Base-by-base conservation (phyloP, 2,113 vertebrate species). In the Ptychochromis oligacanthus region DNA sequence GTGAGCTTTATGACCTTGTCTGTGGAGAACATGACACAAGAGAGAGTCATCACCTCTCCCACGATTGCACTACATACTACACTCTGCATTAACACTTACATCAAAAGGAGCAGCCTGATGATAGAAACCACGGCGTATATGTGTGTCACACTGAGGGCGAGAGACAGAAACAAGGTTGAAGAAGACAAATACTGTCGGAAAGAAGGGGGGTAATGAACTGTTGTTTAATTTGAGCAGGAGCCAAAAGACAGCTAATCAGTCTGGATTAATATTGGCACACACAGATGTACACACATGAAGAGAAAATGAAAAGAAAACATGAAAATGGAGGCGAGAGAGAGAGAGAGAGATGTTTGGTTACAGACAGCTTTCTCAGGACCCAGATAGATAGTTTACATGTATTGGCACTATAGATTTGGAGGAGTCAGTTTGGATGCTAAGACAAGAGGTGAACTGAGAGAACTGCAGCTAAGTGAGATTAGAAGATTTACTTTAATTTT, bases 221-320 rank as follows among this genome's bases (percentile, higher is more conserved):
- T 24, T 91, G 90, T 90, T 91, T 92, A 5, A 79, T 86, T 87
- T 92, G 89, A 83, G 8, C 46, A 12, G 0, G 34, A 89, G 82
- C 89, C 88, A 90, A 83, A 38, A 76, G 59, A 62, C 28, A 38
- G 82, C 36, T 75, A 82, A 83, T 89, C 74, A 82, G 74, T 75
- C 72, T 86, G 76, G 49, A 72, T 76, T 85, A 75, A 85, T 60
- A 77, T 49, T 7, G 14, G 20, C 12, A 36, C 61, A 15, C 20
- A 36, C 22, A 22, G 31, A 40, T 4, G 4, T 6, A 13, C 24
- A 67, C 2, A 52, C 22, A 59, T 55, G 7, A 58, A 34, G 57
- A 34, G 26, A 82, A 82, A 88, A 80, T 60, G 52, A 85, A 88
- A 88, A 74, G 75, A 87, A 84, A 89, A 86, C 70, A 84, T 31